Evolutionary conservation across 2,113 vertebrate genomes (phyloP).

Genomic region (Gobio gobio): DNA sequence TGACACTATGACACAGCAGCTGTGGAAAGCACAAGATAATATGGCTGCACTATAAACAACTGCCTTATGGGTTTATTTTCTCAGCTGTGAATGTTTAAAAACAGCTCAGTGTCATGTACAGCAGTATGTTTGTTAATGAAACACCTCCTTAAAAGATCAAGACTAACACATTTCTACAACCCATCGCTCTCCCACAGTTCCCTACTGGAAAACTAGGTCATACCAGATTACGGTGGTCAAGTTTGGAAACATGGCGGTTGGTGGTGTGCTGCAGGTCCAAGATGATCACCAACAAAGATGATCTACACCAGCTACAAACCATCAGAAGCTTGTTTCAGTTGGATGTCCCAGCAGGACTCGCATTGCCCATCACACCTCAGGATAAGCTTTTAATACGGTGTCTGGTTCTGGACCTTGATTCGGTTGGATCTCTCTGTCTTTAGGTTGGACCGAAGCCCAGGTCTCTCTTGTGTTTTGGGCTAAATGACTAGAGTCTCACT

Average conservation of each 20-base stretch:
- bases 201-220: neutral
- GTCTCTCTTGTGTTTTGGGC: slow-evolving; percentile 63
- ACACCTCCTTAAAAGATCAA: slow-evolving; percentile 81
- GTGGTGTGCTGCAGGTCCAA: neutral
- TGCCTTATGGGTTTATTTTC: slow-evolving; percentile 1
- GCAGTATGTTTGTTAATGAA: slow-evolving; percentile 88
- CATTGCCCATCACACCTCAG: neutral
- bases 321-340: neutral
- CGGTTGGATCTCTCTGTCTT: slow-evolving; percentile 35
- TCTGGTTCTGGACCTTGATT: slow-evolving; percentile 54
- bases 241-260: neutral
- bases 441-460: slow-evolving; percentile 19
- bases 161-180: slow-evolving; percentile 10
- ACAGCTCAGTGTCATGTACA: slow-evolving; percentile 18
- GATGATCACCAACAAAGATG: neutral
- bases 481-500: slow-evolving; percentile 75
- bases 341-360: neutral
- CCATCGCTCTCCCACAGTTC: neutral
- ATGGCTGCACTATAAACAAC: neutral
- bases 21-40: slow-evolving; percentile 8
- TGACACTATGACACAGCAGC: slow-evolving; percentile 1
- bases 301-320: slow-evolving; percentile 4
- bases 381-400: slow-evolving; percentile 5
- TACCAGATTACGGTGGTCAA: neutral
- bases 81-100: slow-evolving; percentile 33